Conservation (phyloP, 2,888 invertebrate species). For the Saturnia japonica region DNA sequence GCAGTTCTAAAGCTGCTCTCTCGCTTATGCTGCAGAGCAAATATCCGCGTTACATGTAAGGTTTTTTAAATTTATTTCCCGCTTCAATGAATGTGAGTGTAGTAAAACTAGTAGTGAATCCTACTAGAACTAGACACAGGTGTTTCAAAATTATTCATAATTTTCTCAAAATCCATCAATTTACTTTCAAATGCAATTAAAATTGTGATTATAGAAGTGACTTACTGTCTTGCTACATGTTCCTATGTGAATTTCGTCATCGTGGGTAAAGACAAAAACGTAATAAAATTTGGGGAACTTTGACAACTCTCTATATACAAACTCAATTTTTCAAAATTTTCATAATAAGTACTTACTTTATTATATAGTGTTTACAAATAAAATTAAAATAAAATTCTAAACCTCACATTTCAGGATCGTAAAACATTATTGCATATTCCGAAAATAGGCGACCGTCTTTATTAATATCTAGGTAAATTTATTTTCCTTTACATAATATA, state of each 20-base stretch:
- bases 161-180: too few species aligned
- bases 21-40: slow-evolving; percentile 67
- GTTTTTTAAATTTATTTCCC: not conserved
- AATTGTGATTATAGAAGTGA: not conserved
- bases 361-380: not conserved
- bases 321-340: too few species aligned
- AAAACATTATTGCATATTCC: slow-evolving; percentile 1
- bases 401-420: slow-evolving; percentile 17
- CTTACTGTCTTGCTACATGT: not conserved
- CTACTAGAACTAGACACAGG: too few species aligned
- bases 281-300: not conserved
- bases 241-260: not conserved
- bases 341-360: not conserved
- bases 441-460: not conserved
- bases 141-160: too few species aligned
- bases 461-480: not conserved
- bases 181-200: not conserved
- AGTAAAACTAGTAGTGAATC: too few species aligned
- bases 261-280: not conserved
- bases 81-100: not conserved
- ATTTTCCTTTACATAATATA: not conserved
- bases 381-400: slow-evolving; percentile 23
- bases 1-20: slow-evolving; percentile 67
- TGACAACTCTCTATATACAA: too few species aligned
- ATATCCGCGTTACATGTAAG: slow-evolving; percentile 62